phyloP scores from a whole-genome alignment of 2,113 vertebrate genomes.

The Connochaetes taurinus region DNA sequence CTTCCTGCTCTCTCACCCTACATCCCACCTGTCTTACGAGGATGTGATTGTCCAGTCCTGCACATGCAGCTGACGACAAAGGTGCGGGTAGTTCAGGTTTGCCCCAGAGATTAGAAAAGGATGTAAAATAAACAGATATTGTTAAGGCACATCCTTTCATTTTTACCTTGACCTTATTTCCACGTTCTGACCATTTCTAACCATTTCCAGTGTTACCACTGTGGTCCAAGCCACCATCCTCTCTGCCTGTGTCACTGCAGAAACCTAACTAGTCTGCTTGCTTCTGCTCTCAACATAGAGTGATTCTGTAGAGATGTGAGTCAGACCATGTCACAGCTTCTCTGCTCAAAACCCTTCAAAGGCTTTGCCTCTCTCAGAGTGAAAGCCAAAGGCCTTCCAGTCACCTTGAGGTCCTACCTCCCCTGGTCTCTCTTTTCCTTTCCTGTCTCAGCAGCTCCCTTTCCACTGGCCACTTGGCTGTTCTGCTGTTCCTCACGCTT shows the following conservation, averaged over 20 bases:
- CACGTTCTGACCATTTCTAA: background rate
- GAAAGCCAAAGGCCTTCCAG: background rate
- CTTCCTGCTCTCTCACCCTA: background rate
- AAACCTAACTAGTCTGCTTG: background rate
- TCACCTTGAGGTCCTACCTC: background rate
- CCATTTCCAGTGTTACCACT: background rate
- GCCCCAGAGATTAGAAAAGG: background rate
- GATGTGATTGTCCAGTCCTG: background rate
- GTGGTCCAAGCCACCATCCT: background rate
- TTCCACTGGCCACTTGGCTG: background rate
- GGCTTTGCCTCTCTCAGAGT: background rate
- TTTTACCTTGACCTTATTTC: background rate
- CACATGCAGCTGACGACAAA: background rate
- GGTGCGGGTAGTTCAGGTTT: background rate
- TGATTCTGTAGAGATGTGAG: background rate
- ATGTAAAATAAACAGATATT: background rate
- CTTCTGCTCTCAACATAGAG: background rate
- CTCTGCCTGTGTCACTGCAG: background rate
- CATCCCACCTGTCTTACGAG: background rate
- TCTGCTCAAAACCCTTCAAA: background rate
- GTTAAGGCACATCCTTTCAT: background rate
- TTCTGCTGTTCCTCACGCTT: background rate
- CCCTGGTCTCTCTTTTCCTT: background rate
- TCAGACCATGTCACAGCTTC: background rate
- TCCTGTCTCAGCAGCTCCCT: background rate